Base-by-base conservation (phyloP, 2,888 invertebrate genomes). In the Sclerodermus sp. region DNA sequence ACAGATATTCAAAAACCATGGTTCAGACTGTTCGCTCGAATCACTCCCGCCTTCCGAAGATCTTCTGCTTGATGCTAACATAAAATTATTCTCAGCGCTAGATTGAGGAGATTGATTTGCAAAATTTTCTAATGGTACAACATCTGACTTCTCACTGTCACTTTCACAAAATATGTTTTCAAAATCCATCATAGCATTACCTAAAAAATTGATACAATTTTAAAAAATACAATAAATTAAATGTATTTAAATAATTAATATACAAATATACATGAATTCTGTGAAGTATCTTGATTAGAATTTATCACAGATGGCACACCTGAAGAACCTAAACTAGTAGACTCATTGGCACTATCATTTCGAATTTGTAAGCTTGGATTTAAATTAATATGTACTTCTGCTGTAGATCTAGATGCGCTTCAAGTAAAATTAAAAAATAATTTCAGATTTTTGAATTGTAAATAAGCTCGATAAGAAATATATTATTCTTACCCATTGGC, bases 91-190 rank as follows among this genome's bases (percentile, higher is more conserved):
- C 34, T 61, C 60, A 16, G 64, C 42, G 44, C 57, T 49, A 37
- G 65, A 52, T n/a, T 62, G 65, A 53, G 61, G 68, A 23, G 65
- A 42, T 42, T 59, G 62, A 56, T 63, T 62, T 42, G 68, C 49
- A 55, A 67, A 70, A 46, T 64, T 52, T 42, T 64, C 62, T 39
- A 67, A 57, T 48, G 71, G 59, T 37, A 73, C 68, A 43, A 77
- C 71, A 46, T 79, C 79, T 31, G 74, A 82, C 55, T 85, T 81
- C 62, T 86, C 85, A 62, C 84, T 84, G 71, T 85, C 86, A 75
- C 85, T 85, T 64, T 84, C 85, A n/a, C n/a, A n/a, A n/a, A n/a
- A n/a, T n/a, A n/a, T n/a, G n/a, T n/a, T n/a, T n/a, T n/a, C n/a
- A n/a, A n/a, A n/a, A n/a, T n/a, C n/a, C n/a, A n/a, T n/a, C n/a